Base-by-base conservation (phyloP, 2,113 vertebrate genomes). In the Odocoileus hemionus region DNA sequence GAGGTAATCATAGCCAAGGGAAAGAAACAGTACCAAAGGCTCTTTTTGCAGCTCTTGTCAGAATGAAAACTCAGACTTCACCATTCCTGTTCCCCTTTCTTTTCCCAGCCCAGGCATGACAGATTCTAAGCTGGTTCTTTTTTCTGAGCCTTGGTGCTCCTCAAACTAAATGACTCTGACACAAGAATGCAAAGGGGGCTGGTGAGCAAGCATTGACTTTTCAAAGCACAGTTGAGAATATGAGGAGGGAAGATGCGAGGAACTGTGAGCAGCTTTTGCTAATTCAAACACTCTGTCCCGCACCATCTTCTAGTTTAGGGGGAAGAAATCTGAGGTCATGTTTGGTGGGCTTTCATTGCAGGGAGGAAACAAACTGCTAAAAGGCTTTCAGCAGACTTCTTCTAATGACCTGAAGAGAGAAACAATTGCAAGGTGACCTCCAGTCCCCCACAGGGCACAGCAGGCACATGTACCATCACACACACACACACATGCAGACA, bases 41-140 rank as follows among this genome's bases (percentile, higher is more conserved):
- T 92, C 39, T 36, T 94, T 96, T 54, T 96, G 57, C 58, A 95
- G 70, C 86, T 79, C 36, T 19, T n/a, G 50, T 86, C 94, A 97
- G 54, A 82, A 33, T 54, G 54, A 60, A 98, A 95, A 57, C 23
- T 80, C 47, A 19, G 90, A 23, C 84, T 95, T 95, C 36, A 33
- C 57, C 33, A 76, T 88, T 79, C 94, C n/a, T 74, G 0, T 95
- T 97, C 47, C 61, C n/a, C 80, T 97, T 98, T 89, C 97, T 98
- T 96, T 96, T 97, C 61, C 91, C 52, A 45, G 93, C 92, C 79
- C 19, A 54, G 60, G 25, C 43, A 25, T 95, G 60, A 95, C 85
- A 82, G 95, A 95, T 89, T 96, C 36, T 90, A 96, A 96, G 89
- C 79, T 89, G 19, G 84, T 28, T 13, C 76, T 97, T 95, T 45